A percentile compares a stretch with the other conserved stretches of the same genome.
Evolutionary conservation across 2,888 invertebrate genomes (phyloP).

Genomic region (Smittia sp.): DNA sequence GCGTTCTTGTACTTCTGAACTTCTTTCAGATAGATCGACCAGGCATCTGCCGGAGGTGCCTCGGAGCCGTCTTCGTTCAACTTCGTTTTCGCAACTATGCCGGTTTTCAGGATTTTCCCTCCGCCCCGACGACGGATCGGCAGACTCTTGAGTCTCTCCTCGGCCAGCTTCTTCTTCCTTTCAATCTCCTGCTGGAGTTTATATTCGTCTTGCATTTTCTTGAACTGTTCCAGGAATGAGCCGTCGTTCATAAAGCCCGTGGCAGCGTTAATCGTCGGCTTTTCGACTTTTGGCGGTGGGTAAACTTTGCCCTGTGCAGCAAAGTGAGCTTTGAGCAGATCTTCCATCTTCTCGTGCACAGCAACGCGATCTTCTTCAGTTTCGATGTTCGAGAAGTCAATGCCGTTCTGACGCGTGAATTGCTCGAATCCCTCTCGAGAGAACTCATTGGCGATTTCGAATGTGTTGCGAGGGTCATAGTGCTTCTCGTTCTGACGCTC

Average conservation of each 20-base stretch:
- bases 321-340: conserved; percentile 50
- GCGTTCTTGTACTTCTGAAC: conserved; percentile 89
- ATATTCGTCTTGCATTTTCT: conserved; percentile 73
- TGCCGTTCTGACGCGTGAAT: conserved; percentile 25
- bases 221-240: conserved; percentile 87
- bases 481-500: neutral
- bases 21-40: conserved; percentile 91
- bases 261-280: conserved; percentile 64
- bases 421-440: conserved; percentile 33
- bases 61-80: conserved; percentile 53
- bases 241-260: conserved; percentile 70
- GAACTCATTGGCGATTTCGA: conserved; percentile 34
- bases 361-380: conserved; percentile 27
- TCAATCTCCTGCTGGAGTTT: conserved; percentile 56
- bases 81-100: conserved; percentile 82
- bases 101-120: conserved; percentile 83
- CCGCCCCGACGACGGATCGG: conserved; percentile 60
- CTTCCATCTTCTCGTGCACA: conserved; percentile 51
- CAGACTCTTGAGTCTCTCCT: conserved; percentile 43
- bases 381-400: conserved; percentile 30
- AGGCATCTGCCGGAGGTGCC: conserved; percentile 73
- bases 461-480: conserved; percentile 7
- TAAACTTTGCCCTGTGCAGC: conserved; percentile 54
- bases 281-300: conserved; percentile 57
- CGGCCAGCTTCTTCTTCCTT: conserved; percentile 47